phyloP scores from a whole-genome alignment of 2,113 vertebrate species.

The Coptodon bakossiorum region DNA sequence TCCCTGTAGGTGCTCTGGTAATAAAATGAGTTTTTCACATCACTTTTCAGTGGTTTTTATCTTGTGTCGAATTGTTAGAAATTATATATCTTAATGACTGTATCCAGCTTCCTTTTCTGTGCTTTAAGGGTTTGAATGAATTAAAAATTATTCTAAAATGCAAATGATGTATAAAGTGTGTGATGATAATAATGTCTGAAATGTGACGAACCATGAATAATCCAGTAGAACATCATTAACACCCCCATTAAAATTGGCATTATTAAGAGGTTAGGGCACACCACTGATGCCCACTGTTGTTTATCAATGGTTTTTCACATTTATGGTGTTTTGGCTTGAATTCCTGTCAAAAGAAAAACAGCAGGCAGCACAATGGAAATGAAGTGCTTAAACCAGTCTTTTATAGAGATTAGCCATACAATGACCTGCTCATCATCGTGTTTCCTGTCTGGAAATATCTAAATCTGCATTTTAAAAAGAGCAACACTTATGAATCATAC shows the following conservation, averaged over 20 bases:
- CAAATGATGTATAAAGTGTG: background rate
- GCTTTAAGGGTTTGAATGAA: background rate
- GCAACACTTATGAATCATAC: constrained; percentile 36
- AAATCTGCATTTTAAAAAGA: constrained; percentile 12
- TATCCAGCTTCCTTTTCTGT: background rate
- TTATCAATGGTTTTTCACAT: background rate
- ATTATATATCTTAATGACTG: background rate
- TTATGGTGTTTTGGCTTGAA: background rate
- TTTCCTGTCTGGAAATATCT: constrained; percentile 22
- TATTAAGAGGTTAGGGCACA: background rate
- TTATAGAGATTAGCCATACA: constrained; percentile 43
- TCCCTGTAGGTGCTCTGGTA: background rate
- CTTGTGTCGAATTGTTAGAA: background rate
- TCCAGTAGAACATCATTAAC: background rate
- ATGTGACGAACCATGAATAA: background rate
- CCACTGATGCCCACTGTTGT: background rate
- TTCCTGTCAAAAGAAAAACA: background rate
- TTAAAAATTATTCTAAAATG: background rate
- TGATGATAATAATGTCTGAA: background rate
- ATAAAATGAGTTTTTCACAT: background rate
- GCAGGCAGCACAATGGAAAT: background rate
- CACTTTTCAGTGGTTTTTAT: background rate
- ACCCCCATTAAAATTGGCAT: background rate
- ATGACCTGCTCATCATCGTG: constrained; percentile 41
- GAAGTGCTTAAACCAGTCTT: background rate